phyloP scores from a whole-genome alignment of 2,113 vertebrate genomes.

The Cricetomys ansorgei region DNA sequence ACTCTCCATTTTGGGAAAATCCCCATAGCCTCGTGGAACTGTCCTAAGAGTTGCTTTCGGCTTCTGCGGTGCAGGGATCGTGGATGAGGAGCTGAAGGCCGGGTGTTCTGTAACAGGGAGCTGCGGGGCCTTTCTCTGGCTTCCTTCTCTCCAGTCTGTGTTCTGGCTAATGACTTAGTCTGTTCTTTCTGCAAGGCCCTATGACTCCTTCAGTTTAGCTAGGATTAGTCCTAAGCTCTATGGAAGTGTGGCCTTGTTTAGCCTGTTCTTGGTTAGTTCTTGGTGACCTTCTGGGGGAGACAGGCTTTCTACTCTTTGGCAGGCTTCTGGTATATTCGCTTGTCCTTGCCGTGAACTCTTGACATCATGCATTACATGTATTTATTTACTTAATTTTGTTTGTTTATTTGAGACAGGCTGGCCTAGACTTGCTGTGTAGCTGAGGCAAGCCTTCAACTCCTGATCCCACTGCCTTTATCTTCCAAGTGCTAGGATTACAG shows the following conservation, averaged over 20 bases:
- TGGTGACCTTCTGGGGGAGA: not conserved
- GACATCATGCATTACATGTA: not conserved
- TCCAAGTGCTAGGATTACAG: not conserved
- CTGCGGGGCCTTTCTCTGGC: rapidly evolving
- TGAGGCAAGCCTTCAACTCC: not conserved
- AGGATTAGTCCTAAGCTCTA: not conserved
- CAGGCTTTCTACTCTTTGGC: not conserved
- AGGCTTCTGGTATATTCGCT: not conserved
- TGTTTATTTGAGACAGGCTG: not conserved
- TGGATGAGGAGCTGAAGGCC: not conserved
- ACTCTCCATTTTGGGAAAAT: not conserved
- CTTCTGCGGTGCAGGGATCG: not conserved
- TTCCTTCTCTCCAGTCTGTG: rapidly evolving
- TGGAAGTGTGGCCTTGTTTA: not conserved
- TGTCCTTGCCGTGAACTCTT: not conserved
- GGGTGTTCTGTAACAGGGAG: not conserved
- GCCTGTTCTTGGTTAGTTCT: not conserved
- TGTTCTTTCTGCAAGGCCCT: not conserved
- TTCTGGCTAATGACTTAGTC: not conserved
- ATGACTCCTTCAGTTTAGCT: not conserved
- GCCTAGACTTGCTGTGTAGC: not conserved
- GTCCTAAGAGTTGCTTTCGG: not conserved
- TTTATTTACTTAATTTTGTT: not conserved
- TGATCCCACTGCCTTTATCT: not conserved
- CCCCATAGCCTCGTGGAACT: not conserved